A percentile compares a stretch with the other conserved stretches of the same genome.
phyloP scores from a whole-genome alignment of 2,888 invertebrate species.

The Dryomyza anilis region DNA sequence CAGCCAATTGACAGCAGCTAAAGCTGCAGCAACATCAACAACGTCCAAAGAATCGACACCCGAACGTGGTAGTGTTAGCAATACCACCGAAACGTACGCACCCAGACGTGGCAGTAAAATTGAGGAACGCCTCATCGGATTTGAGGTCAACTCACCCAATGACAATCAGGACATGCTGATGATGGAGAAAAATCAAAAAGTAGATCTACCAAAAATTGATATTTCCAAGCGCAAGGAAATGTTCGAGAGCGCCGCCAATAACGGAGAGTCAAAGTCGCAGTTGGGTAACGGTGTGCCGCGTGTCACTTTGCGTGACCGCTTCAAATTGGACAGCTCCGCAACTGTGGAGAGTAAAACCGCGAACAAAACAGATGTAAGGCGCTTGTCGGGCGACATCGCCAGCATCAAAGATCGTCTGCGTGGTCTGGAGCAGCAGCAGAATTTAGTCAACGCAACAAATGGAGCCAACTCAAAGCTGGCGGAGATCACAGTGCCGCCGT shows the following conservation, averaged over 20 bases:
- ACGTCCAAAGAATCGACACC: constrained; percentile 62
- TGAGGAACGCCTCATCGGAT: constrained; percentile 68
- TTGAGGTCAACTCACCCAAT: constrained; percentile 62
- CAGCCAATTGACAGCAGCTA: constrained; percentile 19
- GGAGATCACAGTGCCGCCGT: constrained; percentile 57
- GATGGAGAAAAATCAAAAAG: constrained; percentile 55
- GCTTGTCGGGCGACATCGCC: constrained; percentile 67
- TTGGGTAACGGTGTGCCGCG: constrained; percentile 35
- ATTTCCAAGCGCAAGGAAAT: constrained; percentile 81
- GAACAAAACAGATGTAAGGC: constrained; percentile 58
- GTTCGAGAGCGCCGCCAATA: constrained; percentile 68
- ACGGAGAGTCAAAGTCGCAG: constrained; percentile 30
- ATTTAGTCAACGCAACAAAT: constrained; percentile 50
- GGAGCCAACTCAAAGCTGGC: constrained; percentile 41
- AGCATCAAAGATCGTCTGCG: constrained; percentile 70
- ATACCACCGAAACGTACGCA: constrained; percentile 60
- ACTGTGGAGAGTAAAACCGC: constrained; percentile 33
- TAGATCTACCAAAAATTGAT: constrained; percentile 78
- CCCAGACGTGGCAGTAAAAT: constrained; percentile 64
- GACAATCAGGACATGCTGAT: constrained; percentile 55
- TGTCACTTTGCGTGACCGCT: constrained; percentile 46
- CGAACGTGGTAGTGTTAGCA: constrained; percentile 60
- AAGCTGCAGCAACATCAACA: constrained; percentile 56
- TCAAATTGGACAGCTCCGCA: constrained; percentile 34
- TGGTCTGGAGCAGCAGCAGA: constrained; percentile 65